Evolutionary conservation across 2,888 invertebrate genomes (phyloP).

Genomic region (Oxystoma pomonae): DNA sequence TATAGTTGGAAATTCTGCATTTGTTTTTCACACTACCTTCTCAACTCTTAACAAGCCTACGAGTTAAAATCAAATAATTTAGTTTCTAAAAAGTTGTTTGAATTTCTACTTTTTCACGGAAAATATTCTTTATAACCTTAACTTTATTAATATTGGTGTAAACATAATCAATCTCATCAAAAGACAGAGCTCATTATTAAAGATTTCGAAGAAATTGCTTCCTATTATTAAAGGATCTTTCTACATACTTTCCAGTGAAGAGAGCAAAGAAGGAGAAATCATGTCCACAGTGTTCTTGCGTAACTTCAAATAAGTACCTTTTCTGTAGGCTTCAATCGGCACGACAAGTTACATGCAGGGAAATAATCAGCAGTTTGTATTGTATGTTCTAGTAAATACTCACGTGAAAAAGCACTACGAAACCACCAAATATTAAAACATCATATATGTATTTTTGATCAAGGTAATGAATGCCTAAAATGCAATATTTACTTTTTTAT

Average conservation of each 20-base stretch:
- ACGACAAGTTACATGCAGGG: conserved; percentile 33
- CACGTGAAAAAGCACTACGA: not conserved
- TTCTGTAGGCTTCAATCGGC: conserved; percentile 50
- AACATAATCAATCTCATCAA: conserved; percentile 16
- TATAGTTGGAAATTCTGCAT: too few species aligned
- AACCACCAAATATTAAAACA: not conserved
- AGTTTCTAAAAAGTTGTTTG: too few species aligned
- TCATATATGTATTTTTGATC: not conserved
- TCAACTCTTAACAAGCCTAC: too few species aligned
- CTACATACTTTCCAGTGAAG: conserved; percentile 37
- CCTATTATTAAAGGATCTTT: conserved; percentile 31
- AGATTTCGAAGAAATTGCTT: not conserved
- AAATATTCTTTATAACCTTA: too few species aligned
- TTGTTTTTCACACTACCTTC: too few species aligned
- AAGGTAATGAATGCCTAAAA: not conserved
- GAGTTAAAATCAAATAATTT: too few species aligned
- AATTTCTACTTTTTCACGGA: too few species aligned
- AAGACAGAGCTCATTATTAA: not conserved
- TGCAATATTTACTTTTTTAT: not conserved
- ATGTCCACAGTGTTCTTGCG: conserved; percentile 37
- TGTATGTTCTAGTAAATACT: not conserved
- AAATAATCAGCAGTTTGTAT: not conserved
- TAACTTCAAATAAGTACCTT: conserved; percentile 32
- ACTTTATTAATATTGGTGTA: too few species aligned
- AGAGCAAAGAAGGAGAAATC: conserved; percentile 32